These are phyloP conservation scores for Probosciger aterrimus DNA, from an alignment of 2,113 vertebrate species.

Conservation along the genomic window DNA sequence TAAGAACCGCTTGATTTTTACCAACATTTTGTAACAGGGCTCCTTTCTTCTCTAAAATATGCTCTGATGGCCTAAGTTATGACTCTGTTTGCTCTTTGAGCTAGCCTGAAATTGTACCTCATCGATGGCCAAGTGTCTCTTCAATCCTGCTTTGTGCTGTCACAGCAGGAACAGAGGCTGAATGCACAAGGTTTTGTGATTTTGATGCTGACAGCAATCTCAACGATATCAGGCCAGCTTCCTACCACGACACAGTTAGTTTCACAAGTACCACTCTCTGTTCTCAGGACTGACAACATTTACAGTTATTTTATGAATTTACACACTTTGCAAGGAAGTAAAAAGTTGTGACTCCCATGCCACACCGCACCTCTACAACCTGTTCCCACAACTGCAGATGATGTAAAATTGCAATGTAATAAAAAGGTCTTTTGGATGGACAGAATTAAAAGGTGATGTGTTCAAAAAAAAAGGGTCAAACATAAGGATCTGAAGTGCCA, in stretches of 20 bases:
- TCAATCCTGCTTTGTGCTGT: constrained; percentile 60
- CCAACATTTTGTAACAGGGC: background rate
- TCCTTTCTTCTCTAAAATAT: constrained; percentile 24
- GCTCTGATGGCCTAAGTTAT: constrained; percentile 41
- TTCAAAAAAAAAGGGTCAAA: background rate
- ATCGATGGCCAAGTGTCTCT: constrained; percentile 46
- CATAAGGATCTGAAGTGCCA: background rate
- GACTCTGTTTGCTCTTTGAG: constrained; percentile 7
- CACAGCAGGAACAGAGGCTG: constrained; percentile 41
- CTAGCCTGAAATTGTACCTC: background rate
- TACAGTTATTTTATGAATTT: background rate
- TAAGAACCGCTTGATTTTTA: background rate
- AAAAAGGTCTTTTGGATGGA: background rate
- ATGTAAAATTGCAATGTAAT: background rate
- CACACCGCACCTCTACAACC: background rate
- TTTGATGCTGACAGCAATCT: constrained; percentile 13
- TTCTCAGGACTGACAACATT: background rate
- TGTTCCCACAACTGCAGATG: background rate
- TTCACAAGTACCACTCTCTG: background rate
- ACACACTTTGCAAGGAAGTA: background rate
- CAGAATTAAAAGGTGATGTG: background rate
- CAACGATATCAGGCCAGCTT: background rate
- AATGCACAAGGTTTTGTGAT: constrained; percentile 45
- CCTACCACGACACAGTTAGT: background rate
- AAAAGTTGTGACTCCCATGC: background rate